Base-by-base conservation (phyloP, 2,113 vertebrate genomes). In the Pseudorasbora parva region DNA sequence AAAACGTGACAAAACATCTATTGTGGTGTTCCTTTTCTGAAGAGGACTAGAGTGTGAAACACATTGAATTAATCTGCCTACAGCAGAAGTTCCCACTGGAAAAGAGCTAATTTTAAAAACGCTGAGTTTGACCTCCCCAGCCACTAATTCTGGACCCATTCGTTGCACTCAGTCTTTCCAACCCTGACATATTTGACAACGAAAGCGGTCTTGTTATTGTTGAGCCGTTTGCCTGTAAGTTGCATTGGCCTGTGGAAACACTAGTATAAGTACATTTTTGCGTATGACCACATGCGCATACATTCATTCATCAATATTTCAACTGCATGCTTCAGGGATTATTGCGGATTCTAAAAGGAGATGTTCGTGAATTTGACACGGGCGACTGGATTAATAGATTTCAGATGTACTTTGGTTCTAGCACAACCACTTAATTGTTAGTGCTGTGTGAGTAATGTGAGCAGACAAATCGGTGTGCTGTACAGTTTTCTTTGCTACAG, bases 91-190 rank as follows among this genome's bases (percentile, higher is more conserved):
- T 79, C 83, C 77, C 30, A 23, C 66, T 80, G 77, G 83, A 81
- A 80, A 85, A 85, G 43, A 81, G 83, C 43, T 84, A n/a, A 78
- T 84, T 72, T 84, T 62, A 84, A 80, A 80, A 73, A 59, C 72
- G 54, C 66, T 78, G 74, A 72, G 74, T 54, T 60, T 78, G 27
- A 72, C 64, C 66, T 62, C 37, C 41, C 27, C 27, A 69, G 74
- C 64, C 74, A 43, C 72, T 82, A 69, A 82, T 77, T 77, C 47
- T 30, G 17, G 69, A 45, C 60, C 25, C 25, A 21, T 59, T 57
- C 37, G 5, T 85, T 68, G 19, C 47, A 23, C 27, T 49, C 75
- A 47, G 66, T 69, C 41, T 71, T 84, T 84, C 83, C 54, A 45
- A 59, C 49, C 68, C 64, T 62, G 66, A 84, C 64, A 72, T 79